Evolutionary conservation across 2,888 invertebrate species (phyloP), one percentile per base, ranked within the genome.

Genomic region (Lasius platythorax): DNA sequence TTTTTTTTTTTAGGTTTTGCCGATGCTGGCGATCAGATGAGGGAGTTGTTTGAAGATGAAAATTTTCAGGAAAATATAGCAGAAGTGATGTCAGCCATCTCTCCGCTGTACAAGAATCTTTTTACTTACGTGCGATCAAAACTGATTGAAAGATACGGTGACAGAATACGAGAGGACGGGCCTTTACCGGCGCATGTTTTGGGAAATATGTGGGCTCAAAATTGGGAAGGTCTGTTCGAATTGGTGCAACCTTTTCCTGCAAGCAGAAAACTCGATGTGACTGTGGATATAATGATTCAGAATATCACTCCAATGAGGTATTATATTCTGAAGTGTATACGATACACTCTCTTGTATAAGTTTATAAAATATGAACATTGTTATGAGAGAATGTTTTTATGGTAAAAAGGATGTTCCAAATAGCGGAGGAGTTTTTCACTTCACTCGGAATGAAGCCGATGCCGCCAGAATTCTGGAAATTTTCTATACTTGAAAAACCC

Each of bases 191-290:
- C 98, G 0, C 98, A 98, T 95, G 93, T 98, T 18, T 94, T 98
- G 18, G 98, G 98, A 18, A 97, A 98, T 94, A 97, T 98, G 96
- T 98, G 98, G 98, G 97, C 97, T 0, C 98, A 98, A 93, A 97
- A 97, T 91, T 98, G 98, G 98, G 97, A 97, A 88, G 97, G 97
- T 18, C 96, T 98, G 68, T 96, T 96, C 93, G 97, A 97, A 86
- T 94, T 97, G 56, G 97, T 98, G 85, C 96, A 97, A 93, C 98
- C 98, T 0, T 98, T 97, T 94, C 97, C 97, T 0, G 96, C 97
- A 75, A 96, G 96, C 9, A 96, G 96, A 1, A 96, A 96, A 87
- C 94, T 97, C 0, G 98, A 98, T 92, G 97, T 98, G 28, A 98
- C 98, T 0, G 95, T 97, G 3, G 97, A 97, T 91, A 97, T 98